Evolutionary conservation across 2,797 vertebrate species (phyloP), one percentile per base, ranked within the genome.

Genomic region (Xenopus petersii): DNA sequence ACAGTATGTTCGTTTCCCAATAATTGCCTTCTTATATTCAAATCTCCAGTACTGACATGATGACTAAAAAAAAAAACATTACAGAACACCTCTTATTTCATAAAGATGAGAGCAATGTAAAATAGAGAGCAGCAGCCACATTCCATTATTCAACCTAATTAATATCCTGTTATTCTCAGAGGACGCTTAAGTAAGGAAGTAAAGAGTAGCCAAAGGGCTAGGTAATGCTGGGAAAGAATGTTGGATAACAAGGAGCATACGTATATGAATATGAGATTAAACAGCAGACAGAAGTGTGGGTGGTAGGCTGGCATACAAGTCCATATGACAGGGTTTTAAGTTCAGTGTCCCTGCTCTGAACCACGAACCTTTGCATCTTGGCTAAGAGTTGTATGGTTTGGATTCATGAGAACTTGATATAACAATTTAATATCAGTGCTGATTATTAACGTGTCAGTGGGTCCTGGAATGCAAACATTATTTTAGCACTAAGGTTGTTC

Each of bases 1-100:
- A 70, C 42, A 61, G 15, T 73, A 51, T 58, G 12, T 67, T 21
- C 64, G 47, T 30, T 30, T 64, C 65, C 68, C 49, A 36, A 58
- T 16, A 48, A 54, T 61, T 58, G 21, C 15, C 42, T 48, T 13
- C 36, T 33, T 64, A 65, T 26, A 64, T 68, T 58, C 73, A 77
- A 58, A 66, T 74, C 71, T 74, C 16, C 36, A 48, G n/a, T 65
- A 51, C 60, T 63, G 24, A 69, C 58, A 70, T 42, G 13, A 64
- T 69, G 33, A 26, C 54, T 65, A 63, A 42, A 55, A 63, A 59
- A 49, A 49, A 64, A 65, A 60, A 55, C 26, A 74, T 48, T 64
- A 58, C n/a, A 78, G 66, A 73, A 15, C 13, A n/a, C 54, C 67
- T 69, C 54, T 24, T 55, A 12, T 42, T 69, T 58, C n/a, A 58